Percentiles rank a stretch among this genome's conserved stretches.
These are phyloP conservation scores for Scleropages formosus DNA, from an alignment of 2,797 vertebrate species.

Conservation along the genomic window DNA sequence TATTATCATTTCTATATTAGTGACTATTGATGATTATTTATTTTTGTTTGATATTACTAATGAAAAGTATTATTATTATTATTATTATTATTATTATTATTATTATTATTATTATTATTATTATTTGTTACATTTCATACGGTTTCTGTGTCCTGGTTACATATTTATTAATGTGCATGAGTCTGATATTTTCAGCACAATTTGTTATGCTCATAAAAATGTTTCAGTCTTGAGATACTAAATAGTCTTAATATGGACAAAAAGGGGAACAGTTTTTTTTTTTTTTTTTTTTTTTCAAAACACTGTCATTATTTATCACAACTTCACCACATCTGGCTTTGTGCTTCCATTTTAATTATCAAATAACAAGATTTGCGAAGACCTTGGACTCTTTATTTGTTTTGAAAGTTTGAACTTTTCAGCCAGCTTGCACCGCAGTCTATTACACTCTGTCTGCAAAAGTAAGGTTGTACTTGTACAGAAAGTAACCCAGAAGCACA, in stretches of 20 bases:
- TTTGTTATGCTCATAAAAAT: conserved; percentile 15
- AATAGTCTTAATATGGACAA: conserved; percentile 25
- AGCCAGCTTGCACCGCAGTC: conserved; percentile 47
- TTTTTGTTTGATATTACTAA: too few species aligned
- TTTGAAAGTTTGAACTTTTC: conserved; percentile 62
- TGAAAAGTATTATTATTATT: too few species aligned
- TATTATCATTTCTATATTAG: too few species aligned
- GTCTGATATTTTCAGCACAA: conserved; percentile 8
- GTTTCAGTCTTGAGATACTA: conserved; percentile 23
- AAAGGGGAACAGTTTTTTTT: neutral
- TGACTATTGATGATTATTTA: too few species aligned
- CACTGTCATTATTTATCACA: conserved; percentile 67
- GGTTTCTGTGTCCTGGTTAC: neutral
- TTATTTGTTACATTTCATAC: neutral
- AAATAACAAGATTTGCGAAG: conserved; percentile 56
- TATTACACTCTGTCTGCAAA: too few species aligned
- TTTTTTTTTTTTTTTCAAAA: too few species aligned
- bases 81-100: too few species aligned
- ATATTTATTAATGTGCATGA: neutral
- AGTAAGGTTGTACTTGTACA: too few species aligned
- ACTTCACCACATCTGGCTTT: conserved; percentile 71
- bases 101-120: too few species aligned
- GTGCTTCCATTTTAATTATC: conserved; percentile 75
- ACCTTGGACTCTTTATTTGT: conserved; percentile 56
- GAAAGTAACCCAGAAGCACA: too few species aligned